Percentiles rank a stretch among this genome's conserved stretches.
Evolutionary conservation across 2,888 invertebrate genomes (phyloP).

Genomic region (Macrosiphum euphorbiae): DNA sequence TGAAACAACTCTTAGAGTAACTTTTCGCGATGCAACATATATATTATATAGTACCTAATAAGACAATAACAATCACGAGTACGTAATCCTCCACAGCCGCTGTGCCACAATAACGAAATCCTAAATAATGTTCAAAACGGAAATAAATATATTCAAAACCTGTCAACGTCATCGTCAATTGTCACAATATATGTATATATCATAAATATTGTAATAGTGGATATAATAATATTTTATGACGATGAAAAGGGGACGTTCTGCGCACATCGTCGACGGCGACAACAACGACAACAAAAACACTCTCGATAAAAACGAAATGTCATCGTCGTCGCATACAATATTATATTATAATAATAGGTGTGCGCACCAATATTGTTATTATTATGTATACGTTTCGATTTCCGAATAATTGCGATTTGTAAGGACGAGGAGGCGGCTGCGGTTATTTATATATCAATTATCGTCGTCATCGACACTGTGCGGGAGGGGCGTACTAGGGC

Average conservation of each 20-base stretch:
- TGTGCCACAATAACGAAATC: not conserved
- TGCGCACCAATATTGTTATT: not conserved
- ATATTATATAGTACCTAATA: not conserved
- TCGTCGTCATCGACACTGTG: not conserved
- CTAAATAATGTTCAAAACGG: not conserved
- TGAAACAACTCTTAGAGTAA: not conserved
- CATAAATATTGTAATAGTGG: not conserved
- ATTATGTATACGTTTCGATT: slow-evolving; percentile 15
- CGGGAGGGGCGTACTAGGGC: not conserved
- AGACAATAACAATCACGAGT: not conserved
- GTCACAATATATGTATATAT: not conserved
- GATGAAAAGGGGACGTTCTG: not conserved
- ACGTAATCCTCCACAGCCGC: not conserved
- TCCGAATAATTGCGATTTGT: slow-evolving; percentile 3
- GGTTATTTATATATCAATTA: slow-evolving; percentile 39
- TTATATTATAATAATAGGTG: not conserved
- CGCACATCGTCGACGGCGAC: not conserved
- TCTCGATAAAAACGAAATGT: slow-evolving; percentile 13
- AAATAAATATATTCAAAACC: not conserved
- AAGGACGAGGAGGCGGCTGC: not conserved
- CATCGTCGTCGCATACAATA: not conserved
- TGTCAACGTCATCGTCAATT: slow-evolving; percentile 5
- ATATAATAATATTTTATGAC: not conserved
- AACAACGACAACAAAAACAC: not conserved
- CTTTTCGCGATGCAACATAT: not conserved